Base-by-base conservation (phyloP, 2,888 invertebrate genomes). In the Drosophila greeni region DNA sequence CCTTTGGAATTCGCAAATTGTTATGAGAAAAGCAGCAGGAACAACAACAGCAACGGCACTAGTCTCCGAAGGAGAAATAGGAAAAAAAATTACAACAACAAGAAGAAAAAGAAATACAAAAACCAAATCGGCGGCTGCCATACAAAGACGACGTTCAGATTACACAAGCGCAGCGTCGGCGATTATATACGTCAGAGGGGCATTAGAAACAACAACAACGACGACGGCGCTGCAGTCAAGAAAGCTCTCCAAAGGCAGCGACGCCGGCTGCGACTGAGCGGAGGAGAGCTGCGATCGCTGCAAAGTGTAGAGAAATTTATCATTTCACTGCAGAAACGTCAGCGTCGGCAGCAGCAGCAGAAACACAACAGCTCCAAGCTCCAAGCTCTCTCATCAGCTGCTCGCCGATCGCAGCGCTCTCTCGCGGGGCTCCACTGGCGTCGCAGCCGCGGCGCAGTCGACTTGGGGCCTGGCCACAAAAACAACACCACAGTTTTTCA, bases 231-330 rank as follows among this genome's bases (percentile, higher is more conserved):
- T 78, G 76, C 79, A 81, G 74, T 74, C 79, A 81, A 72, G 79
- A 80, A 82, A 80, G 76, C 84, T 82, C 76, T 76, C 70, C 43
- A 56, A 49, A 11, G 29, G 45, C 31, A 48, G 64, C 26, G 48
- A 51, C 43, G 31, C 40, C 61, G 56, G 20, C 59, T 53, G 48
- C 65, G 45, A 47, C 73, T 47, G 49, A 61, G 37, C 67, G 49
- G 70, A 70, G 49, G 70, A 70, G 52, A 56, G 52, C 47, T 54
- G 37, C 52, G 65, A 70, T 67, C 69, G 47, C 56, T 80, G 82
- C 81, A 81, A 70, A 78, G 72, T 80, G 82, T 83, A 83, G 84
- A 86, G 86, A 86, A 86, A 86, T 86, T 86, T 85, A 80, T 76
- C 85, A 85, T 79, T 81, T 84, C 82, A 82, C 80, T 81, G 82